These are phyloP conservation scores for Scomber scombrus DNA, from an alignment of 2,113 vertebrate species.

Conservation along the genomic window DNA sequence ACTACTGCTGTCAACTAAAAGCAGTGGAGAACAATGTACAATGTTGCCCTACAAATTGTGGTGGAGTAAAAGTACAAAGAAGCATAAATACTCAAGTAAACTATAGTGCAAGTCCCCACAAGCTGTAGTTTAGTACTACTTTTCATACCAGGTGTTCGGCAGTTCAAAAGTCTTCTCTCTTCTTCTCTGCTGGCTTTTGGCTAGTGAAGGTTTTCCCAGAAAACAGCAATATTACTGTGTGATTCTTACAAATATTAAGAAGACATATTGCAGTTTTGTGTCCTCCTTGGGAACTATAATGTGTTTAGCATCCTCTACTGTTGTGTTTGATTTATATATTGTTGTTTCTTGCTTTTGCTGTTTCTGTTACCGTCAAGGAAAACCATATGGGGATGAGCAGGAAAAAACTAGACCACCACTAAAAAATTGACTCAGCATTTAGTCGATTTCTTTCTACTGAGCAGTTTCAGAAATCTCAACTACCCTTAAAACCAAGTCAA, in stretches of 20 bases:
- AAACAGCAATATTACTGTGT: not conserved
- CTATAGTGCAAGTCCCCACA: no score
- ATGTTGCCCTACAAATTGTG: no score
- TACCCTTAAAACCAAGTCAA: conserved; percentile 33
- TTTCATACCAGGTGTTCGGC: not conserved
- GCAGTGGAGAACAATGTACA: no score
- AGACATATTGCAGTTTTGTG: not conserved
- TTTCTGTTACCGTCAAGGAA: conserved; percentile 7
- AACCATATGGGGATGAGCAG: not conserved
- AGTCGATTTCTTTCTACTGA: conserved; percentile 15
- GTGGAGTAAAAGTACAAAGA: no score
- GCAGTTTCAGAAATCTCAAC: conserved; percentile 35
- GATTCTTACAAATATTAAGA: conserved; percentile 2
- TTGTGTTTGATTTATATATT: conserved; percentile 25
- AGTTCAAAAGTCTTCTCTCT: not conserved
- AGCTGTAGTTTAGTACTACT: not conserved
- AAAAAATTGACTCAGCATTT: not conserved
- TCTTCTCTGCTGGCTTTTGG: not conserved
- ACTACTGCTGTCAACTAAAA: no score
- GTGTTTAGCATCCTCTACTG: not conserved
- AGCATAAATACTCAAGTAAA: no score
- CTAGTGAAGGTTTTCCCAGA: not conserved
- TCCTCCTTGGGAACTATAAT: not conserved
- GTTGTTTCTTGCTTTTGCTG: not conserved
- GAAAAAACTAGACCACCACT: conserved; percentile 19